These are phyloP conservation scores for Presbytis comata DNA, from an alignment of 2,797 vertebrate species.

Conservation along the genomic window DNA sequence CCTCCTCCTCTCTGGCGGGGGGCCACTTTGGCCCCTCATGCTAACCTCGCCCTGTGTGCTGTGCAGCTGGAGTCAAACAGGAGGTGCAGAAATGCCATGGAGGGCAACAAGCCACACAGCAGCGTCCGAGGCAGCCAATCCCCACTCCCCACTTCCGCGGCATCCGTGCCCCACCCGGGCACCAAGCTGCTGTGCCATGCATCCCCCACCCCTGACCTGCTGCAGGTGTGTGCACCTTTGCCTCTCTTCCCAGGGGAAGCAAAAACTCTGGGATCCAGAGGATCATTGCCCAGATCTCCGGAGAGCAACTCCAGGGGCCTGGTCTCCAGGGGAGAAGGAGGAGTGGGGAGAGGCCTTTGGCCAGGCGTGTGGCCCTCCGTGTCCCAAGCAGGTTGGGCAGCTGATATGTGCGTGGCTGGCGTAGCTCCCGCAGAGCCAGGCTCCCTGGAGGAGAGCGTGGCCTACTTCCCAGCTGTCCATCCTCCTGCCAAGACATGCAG, in stretches of 20 bases:
- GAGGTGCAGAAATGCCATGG: not conserved
- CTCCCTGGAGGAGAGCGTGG: not conserved
- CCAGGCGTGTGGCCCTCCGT: not conserved
- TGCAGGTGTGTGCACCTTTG: not conserved
- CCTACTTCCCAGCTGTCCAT: not conserved
- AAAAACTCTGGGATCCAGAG: not conserved
- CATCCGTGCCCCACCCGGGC: too few relatives aligned
- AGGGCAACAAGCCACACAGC: too few relatives aligned
- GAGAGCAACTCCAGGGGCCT: not conserved
- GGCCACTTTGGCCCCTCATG: not conserved
- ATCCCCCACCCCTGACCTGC: not conserved
- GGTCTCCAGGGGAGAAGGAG: not conserved
- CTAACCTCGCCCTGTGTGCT: accelerated
- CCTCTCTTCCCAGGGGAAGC: not conserved
- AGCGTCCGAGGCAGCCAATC: not conserved
- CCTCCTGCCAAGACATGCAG: not conserved
- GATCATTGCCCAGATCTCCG: not conserved
- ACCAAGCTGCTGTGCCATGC: not conserved
- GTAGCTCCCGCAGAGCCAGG: not conserved
- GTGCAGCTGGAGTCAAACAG: too few relatives aligned
- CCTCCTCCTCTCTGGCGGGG: accelerated
- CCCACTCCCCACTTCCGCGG: accelerated
- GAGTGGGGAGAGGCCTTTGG: not conserved
- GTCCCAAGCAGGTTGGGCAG: not conserved
- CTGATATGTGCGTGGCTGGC: not conserved